Evolutionary conservation across 2,888 invertebrate species (phyloP).

Genomic region (Torymus aiolomorphi): DNA sequence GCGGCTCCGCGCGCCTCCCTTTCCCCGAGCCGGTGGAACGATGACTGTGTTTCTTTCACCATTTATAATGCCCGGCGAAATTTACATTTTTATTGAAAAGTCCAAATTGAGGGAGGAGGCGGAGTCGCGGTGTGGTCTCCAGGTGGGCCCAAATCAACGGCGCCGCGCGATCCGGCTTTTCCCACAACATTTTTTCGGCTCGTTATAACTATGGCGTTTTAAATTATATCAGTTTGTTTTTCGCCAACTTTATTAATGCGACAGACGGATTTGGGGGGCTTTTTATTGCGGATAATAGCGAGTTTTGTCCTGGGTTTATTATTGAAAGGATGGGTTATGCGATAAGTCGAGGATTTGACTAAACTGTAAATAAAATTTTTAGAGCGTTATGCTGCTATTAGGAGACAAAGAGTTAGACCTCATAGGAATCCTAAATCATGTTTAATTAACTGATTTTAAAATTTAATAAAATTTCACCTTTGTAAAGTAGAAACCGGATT

Average conservation of each 20-base stretch:
- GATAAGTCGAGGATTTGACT: not conserved
- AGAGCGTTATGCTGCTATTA: slow-evolving; percentile 16
- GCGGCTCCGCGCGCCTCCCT: not conserved
- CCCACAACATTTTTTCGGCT: slow-evolving; percentile 43
- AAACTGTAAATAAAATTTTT: slow-evolving; percentile 41
- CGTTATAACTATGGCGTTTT: slow-evolving; percentile 37
- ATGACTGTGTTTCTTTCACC: slow-evolving; percentile 50
- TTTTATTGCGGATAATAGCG: slow-evolving; percentile 38
- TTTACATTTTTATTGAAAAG: slow-evolving; percentile 59
- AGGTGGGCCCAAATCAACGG: slow-evolving; percentile 49
- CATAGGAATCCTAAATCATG: slow-evolving; percentile 26
- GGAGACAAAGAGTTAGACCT: slow-evolving; percentile 17
- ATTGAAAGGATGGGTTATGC: slow-evolving; percentile 20
- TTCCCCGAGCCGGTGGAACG: not conserved
- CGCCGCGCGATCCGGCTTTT: slow-evolving; percentile 25
- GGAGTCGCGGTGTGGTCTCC: slow-evolving; percentile 43
- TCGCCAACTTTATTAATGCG: slow-evolving; percentile 43
- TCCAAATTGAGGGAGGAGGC: slow-evolving; percentile 47
- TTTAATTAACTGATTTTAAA: slow-evolving; percentile 22
- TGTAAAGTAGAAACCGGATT: not conserved
- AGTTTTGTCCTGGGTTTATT: slow-evolving; percentile 41
- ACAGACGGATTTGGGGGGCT: slow-evolving; percentile 35
- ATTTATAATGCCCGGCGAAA: slow-evolving; percentile 50
- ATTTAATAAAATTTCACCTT: too few relatives aligned
- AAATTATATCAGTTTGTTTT: slow-evolving; percentile 55